A percentile compares a stretch with the other conserved stretches of the same genome.
These are phyloP conservation scores for Neofelis nebulosa DNA, from an alignment of 2,113 vertebrate species.

Conservation along the genomic window DNA sequence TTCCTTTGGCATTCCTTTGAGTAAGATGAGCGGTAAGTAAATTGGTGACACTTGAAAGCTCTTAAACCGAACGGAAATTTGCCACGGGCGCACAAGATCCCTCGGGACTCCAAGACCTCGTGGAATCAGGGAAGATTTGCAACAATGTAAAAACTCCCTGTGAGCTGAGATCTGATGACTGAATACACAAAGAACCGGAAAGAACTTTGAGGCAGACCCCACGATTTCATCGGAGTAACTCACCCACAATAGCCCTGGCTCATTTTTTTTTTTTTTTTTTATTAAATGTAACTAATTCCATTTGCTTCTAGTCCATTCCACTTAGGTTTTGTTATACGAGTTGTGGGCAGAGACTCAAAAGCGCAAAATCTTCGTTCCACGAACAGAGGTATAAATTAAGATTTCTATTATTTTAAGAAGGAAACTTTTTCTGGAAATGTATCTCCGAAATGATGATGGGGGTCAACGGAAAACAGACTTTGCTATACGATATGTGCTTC, in stretches of 20 bases:
- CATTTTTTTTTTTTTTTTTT: not conserved
- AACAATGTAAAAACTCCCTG: not conserved
- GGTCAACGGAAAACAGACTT: not conserved
- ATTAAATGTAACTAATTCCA: not conserved
- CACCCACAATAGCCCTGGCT: not conserved
- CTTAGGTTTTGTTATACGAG: not conserved
- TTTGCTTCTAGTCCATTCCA: not conserved
- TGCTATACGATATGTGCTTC: not conserved
- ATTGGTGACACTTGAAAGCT: not conserved
- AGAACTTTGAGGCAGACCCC: not conserved
- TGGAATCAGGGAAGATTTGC: not conserved
- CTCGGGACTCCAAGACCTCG: not conserved
- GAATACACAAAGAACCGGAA: not conserved
- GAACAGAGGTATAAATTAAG: not conserved
- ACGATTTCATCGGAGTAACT: not conserved
- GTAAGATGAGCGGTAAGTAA: not conserved
- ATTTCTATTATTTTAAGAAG: not conserved
- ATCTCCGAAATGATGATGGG: not conserved
- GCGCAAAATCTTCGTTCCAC: not conserved
- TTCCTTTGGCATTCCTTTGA: not conserved
- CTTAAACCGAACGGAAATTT: not conserved
- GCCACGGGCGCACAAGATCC: rapidly evolving
- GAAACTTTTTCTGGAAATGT: not conserved
- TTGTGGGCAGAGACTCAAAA: not conserved
- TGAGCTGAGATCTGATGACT: too few species aligned